These are phyloP conservation scores for Mormyrops attenuatus DNA, from an alignment of 2,797 vertebrate genomes.

Conservation along the genomic window DNA sequence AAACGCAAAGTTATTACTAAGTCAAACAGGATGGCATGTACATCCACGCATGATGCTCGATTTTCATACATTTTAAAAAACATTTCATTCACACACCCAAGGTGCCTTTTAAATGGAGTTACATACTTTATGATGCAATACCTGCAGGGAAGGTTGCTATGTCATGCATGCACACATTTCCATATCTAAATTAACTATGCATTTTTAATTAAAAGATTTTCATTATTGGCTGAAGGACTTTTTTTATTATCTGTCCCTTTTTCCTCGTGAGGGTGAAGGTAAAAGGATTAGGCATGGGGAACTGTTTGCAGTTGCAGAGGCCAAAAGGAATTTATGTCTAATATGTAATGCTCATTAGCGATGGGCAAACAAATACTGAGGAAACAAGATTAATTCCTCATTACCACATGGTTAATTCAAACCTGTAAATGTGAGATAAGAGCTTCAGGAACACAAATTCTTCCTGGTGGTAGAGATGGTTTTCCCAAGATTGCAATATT, in stretches of 20 bases:
- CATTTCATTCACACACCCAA: neutral
- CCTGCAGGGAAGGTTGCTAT: neutral
- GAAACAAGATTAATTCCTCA: constrained; percentile 11
- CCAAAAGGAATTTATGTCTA: constrained; percentile 2
- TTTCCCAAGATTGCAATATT: neutral
- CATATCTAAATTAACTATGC: constrained; percentile 23
- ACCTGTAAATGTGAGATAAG: neutral
- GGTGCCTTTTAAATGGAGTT: constrained; percentile 4
- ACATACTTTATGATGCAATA: neutral
- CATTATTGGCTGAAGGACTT: constrained; percentile 20
- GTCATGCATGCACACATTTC: constrained; percentile 16
- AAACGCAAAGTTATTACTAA: neutral
- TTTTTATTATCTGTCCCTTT: neutral
- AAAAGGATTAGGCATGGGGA: neutral
- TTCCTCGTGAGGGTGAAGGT: neutral
- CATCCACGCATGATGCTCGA: neutral
- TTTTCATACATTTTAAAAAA: neutral
- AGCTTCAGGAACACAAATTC: neutral
- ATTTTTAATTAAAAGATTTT: constrained; percentile 21
- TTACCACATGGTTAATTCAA: neutral
- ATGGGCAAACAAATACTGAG: neutral
- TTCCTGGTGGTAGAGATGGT: neutral
- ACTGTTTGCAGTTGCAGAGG: neutral
- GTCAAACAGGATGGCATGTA: neutral
- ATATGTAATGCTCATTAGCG: constrained; percentile 11